Evolutionary conservation across 2,113 vertebrate species (phyloP), one percentile per base, ranked within the genome.

Genomic region (Otolemur garnettii): DNA sequence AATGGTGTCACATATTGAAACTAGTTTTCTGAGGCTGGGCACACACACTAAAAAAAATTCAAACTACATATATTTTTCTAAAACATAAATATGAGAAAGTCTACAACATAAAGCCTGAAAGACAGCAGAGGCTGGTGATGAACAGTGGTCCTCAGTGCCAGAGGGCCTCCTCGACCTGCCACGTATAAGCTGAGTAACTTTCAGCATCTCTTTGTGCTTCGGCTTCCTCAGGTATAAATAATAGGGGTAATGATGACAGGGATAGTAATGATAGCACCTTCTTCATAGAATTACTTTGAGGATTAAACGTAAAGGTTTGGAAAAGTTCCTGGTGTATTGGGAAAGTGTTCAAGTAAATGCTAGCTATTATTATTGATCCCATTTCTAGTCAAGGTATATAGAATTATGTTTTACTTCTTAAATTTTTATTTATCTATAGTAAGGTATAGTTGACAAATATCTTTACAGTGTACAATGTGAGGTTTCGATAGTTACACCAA

Each of bases 351-450:
- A 60, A n/a, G 28, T 77, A 86, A 81, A 72, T 64, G 7, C 60
- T 55, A 88, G n/a, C 24, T 93, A 64, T 45, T 45, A 30, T 11
- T 88, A 87, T 33, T 69, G 68, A 78, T n/a, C 50, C 10, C 38
- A 85, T 87, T 87, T 96, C 75, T 92, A 78, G 55, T 79, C 45
- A 94, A 81, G 4, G 38, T 74, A 86, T 83, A 64, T 93, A 91
- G 35, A 91, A 91, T 26, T 93, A 7, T 42, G 53, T 90, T 33
- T 90, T 57, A 38, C 9, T 38, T 50, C 66, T 53, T 19, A 53
- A 53, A 62, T 62, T 75, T 75, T 28, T 75, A 50, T 28, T 75
- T 81, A 28, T 35, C 11, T 68, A 38, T 42, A 74, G 59, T n/a
- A 93, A 69, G 59, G n/a, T 30, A 82, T 2, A 82, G 55, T n/a